A percentile compares a stretch with the other conserved stretches of the same genome.
These are phyloP conservation scores for Agrochola macilenta DNA, from an alignment of 2,888 invertebrate species.

Conservation along the genomic window DNA sequence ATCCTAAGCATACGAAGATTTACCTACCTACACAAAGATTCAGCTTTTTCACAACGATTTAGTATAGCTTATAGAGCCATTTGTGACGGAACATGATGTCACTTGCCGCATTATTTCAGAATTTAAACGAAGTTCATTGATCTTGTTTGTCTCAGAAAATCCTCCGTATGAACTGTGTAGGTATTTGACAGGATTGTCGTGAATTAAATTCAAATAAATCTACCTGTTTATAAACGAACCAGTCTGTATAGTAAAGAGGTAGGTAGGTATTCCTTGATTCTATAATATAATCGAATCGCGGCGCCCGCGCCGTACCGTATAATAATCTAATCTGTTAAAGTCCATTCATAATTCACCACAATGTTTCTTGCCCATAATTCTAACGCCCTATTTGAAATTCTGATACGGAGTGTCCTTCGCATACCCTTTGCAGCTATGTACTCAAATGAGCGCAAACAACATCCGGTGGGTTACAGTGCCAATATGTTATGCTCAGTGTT, in stretches of 20 bases:
- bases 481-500: constrained; percentile 48
- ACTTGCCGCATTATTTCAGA: constrained; percentile 14
- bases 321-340: constrained; percentile 25
- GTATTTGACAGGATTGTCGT: neutral
- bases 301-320: constrained; percentile 21
- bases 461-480: constrained; percentile 76
- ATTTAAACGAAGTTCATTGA: constrained; percentile 22
- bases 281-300: constrained; percentile 33
- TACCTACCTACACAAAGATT: neutral
- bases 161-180: neutral
- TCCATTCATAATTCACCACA: constrained; percentile 53
- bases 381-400: constrained; percentile 72
- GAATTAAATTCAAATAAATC: constrained; percentile 19
- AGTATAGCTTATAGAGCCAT: neutral
- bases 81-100: constrained; percentile 16
- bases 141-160: constrained; percentile 20
- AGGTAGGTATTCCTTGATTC: constrained; percentile 16
- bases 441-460: constrained; percentile 74
- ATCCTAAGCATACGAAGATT: neutral
- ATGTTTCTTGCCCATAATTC: constrained; percentile 52
- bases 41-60: neutral
- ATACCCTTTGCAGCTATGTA: constrained; percentile 77
- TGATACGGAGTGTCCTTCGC: constrained; percentile 85
- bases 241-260: neutral
- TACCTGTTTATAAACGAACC: constrained; percentile 4